phyloP scores from a whole-genome alignment of 1,140 invertebrate species.

The Ostrea edulis region DNA sequence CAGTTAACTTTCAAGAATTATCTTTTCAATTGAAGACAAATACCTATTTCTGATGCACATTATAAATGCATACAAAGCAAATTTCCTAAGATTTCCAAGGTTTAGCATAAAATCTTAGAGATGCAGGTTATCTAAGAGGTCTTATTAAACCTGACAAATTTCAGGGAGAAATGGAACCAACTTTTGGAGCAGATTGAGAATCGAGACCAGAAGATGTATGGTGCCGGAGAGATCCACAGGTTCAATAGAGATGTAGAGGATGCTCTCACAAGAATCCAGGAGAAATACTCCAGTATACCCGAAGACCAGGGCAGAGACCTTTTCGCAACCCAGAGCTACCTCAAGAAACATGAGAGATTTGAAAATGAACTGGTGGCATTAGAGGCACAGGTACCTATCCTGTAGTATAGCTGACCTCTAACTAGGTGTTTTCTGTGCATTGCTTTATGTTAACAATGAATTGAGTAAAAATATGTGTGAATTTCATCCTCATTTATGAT shows the following conservation, averaged over 20 bases:
- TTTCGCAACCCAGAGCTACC: constrained; percentile 90
- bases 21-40: too few species aligned
- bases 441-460: too few species aligned
- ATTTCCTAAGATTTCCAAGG: too few species aligned
- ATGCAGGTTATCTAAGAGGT: too few species aligned
- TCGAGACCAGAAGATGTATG: constrained; percentile 91
- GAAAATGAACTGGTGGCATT: constrained; percentile 96
- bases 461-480: too few species aligned
- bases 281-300: constrained; percentile 91
- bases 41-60: too few species aligned
- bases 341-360: constrained; percentile 94
- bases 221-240: constrained; percentile 96
- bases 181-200: constrained; percentile 91
- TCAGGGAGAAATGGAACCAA: constrained; percentile 91
- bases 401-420: not conserved
- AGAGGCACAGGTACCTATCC: constrained; percentile 89
- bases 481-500: too few species aligned
- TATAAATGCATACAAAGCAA: too few species aligned
- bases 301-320: constrained; percentile 92
- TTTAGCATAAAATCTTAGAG: too few species aligned
- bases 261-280: constrained; percentile 92
- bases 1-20: too few species aligned
- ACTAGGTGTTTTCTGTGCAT: too few species aligned
- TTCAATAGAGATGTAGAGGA: constrained; percentile 98
- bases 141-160: not conserved